Evolutionary conservation across 2,797 vertebrate species (phyloP).

Genomic region (Craterocephalus amniculus): DNA sequence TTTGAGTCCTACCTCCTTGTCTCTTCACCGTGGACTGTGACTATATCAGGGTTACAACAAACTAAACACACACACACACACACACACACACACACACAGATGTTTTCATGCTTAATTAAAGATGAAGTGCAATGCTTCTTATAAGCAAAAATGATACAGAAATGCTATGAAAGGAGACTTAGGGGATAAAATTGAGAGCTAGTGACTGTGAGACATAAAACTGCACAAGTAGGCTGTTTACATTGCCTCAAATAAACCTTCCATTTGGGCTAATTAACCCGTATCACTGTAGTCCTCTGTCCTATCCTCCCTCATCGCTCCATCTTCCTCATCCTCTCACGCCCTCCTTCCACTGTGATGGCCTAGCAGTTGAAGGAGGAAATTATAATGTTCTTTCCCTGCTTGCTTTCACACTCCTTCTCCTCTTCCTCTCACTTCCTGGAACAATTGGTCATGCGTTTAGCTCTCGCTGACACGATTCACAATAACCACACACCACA

Average conservation of each 20-base stretch:
- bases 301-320: constrained; percentile 40
- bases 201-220: constrained; percentile 29
- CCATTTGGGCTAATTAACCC: constrained; percentile 75
- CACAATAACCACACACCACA: constrained; percentile 45
- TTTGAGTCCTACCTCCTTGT: too few relatives aligned
- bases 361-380: constrained; percentile 62
- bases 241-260: constrained; percentile 51
- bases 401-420: constrained; percentile 29
- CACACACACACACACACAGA: too few relatives aligned
- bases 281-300: constrained; percentile 26
- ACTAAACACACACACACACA: too few relatives aligned
- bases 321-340: constrained; percentile 44
- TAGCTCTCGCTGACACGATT: constrained; percentile 49
- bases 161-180: neutral
- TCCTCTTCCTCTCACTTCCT: constrained; percentile 44
- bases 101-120: too few relatives aligned
- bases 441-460: constrained; percentile 43
- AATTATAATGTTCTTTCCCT: constrained; percentile 69
- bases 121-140: too few relatives aligned
- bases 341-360: constrained; percentile 37
- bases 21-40: too few relatives aligned
- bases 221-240: constrained; percentile 34
- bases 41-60: neutral
- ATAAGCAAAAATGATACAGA: neutral
- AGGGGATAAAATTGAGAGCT: neutral